Evolutionary conservation across 1,140 invertebrate genomes (phyloP).

Genomic region (Papilio polyxenes): DNA sequence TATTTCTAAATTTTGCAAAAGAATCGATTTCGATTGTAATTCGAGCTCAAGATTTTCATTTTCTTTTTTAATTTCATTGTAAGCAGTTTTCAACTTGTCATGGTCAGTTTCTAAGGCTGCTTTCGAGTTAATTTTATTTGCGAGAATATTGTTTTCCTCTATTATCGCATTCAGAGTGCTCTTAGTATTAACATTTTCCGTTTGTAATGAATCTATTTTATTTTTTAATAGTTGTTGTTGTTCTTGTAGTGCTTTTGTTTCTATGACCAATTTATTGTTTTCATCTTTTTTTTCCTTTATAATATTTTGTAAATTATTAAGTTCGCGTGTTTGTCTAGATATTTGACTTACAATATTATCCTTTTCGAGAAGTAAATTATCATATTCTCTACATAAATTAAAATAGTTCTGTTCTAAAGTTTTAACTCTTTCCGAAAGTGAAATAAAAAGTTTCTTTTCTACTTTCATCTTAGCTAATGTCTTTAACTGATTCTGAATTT

Average conservation of each 20-base stretch:
- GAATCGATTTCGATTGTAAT: conserved; percentile 47
- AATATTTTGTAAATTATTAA: conserved; percentile 53
- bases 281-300: conserved; percentile 62
- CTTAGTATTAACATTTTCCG: conserved; percentile 51
- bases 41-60: conserved; percentile 59
- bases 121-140: conserved; percentile 57
- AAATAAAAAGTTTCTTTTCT: conserved; percentile 53
- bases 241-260: conserved; percentile 50
- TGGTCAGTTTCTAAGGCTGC: conserved; percentile 54
- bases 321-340: conserved; percentile 56
- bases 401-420: conserved; percentile 49
- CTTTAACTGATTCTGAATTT: conserved; percentile 49
- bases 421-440: conserved; percentile 44
- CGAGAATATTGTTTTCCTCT: conserved; percentile 55
- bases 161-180: conserved; percentile 46
- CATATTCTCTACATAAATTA: conserved; percentile 50
- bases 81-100: conserved; percentile 48
- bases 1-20: conserved; percentile 52
- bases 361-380: conserved; percentile 52
- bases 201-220: conserved; percentile 53
- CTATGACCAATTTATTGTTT: conserved; percentile 51
- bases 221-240: conserved; percentile 44
- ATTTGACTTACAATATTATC: conserved; percentile 50
- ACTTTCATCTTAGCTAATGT: conserved; percentile 47
- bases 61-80: conserved; percentile 51